A percentile compares a stretch with the other conserved stretches of the same genome.
These are phyloP conservation scores for Luperina nickerlii DNA, from an alignment of 2,888 invertebrate genomes.

Conservation along the genomic window DNA sequence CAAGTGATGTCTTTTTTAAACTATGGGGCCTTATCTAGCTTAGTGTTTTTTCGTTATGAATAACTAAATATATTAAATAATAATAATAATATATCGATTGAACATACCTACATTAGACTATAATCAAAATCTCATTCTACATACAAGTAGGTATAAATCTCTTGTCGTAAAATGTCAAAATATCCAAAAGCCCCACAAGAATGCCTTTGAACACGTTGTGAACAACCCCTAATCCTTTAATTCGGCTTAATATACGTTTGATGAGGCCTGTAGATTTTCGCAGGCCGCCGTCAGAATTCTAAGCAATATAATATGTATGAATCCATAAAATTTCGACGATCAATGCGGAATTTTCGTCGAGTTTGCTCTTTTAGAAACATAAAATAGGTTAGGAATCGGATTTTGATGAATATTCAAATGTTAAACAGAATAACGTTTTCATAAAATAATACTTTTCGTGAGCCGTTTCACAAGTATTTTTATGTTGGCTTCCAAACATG, in stretches of 20 bases:
- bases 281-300: conserved; percentile 45
- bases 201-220: conserved; percentile 38
- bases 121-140: not conserved
- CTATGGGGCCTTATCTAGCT: not conserved
- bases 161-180: not conserved
- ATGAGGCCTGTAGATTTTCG: conserved; percentile 64
- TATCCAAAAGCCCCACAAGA: conserved; percentile 26
- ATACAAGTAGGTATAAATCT: not conserved
- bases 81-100: not conserved
- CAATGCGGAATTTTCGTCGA: conserved; percentile 10
- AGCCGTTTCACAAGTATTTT: not conserved
- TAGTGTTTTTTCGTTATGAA: too few species aligned
- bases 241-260: conserved; percentile 72
- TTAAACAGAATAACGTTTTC: not conserved
- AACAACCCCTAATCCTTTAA: conserved; percentile 61
- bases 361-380: conserved; percentile 5
- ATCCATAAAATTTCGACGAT: conserved; percentile 44
- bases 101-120: not conserved
- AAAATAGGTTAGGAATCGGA: not conserved
- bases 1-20: too few species aligned
- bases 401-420: not conserved
- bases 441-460: not conserved
- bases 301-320: conserved; percentile 53
- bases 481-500: not conserved
- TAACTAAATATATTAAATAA: not conserved